phyloP scores from a whole-genome alignment of 2,888 invertebrate genomes.

The Nephrotoma guestfalica region DNA sequence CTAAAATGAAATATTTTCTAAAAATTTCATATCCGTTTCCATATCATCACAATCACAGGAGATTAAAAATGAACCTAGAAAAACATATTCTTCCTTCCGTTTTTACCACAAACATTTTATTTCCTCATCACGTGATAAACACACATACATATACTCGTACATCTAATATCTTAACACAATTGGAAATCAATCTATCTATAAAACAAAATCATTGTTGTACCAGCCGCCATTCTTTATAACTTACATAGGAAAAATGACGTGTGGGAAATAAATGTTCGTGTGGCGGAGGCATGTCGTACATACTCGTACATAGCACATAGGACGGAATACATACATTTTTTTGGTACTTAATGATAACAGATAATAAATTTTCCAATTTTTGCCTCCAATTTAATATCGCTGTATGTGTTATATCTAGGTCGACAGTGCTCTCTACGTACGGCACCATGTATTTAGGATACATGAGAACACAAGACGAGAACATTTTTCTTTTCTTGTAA shows the following conservation, averaged over 20 bases:
- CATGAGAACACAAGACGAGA: not conserved
- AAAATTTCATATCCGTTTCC: too few species aligned
- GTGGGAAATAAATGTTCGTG: not conserved
- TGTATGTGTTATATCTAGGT: not conserved
- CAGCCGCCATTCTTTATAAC: not conserved
- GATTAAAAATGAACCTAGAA: too few species aligned
- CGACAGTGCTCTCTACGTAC: too few species aligned
- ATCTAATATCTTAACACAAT: not conserved
- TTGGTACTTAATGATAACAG: not conserved
- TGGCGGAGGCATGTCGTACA: not conserved
- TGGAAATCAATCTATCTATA: not conserved
- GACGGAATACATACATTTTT: not conserved
- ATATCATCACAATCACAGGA: too few species aligned
- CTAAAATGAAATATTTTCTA: too few species aligned
- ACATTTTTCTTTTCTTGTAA: not conserved
- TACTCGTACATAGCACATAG: not conserved
- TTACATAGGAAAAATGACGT: not conserved
- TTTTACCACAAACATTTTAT: not conserved
- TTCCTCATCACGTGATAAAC: not conserved
- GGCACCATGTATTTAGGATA: not conserved
- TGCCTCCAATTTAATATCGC: not conserved
- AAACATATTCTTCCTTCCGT: too few species aligned
- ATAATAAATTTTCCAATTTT: not conserved
- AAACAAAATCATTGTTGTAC: not conserved
- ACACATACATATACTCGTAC: not conserved